Percentiles rank a stretch among this genome's conserved stretches.
Conservation (phyloP, 2,113 vertebrate species). For the Seriola rivoliana region DNA sequence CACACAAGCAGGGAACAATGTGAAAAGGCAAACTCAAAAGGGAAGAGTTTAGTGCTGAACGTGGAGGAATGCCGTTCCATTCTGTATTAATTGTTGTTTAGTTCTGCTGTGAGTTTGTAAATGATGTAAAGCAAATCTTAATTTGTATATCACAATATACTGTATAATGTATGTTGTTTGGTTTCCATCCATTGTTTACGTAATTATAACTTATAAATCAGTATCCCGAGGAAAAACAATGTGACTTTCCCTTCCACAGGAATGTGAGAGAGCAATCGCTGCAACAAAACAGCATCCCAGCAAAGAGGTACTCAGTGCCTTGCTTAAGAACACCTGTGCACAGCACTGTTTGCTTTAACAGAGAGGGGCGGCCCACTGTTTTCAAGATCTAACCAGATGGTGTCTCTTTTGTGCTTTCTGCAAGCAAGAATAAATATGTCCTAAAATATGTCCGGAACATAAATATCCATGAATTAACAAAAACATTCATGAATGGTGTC, state of each 20-base stretch:
- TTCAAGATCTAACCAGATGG: neutral
- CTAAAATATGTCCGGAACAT: neutral
- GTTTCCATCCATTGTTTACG: neutral
- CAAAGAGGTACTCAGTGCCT: neutral
- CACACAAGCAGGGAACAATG: neutral
- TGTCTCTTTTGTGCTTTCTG: neutral
- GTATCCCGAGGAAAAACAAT: neutral
- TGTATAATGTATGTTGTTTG: neutral
- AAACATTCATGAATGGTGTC: neutral
- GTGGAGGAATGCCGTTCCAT: neutral
- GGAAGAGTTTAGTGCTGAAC: slow-evolving; percentile 7
- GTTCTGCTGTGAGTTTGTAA: neutral
- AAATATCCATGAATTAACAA: neutral
- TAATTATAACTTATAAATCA: neutral
- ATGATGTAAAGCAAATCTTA: neutral
- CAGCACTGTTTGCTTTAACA: neutral
- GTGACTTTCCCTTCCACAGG: neutral
- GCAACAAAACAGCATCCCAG: neutral
- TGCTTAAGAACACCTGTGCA: neutral
- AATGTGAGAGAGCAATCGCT: neutral
- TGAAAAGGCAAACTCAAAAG: slow-evolving; percentile 2
- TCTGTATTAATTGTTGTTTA: neutral
- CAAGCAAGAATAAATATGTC: neutral
- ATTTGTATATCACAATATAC: neutral
- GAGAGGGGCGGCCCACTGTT: neutral